Conservation (phyloP, 2,113 vertebrate genomes). For the Neogobius melanostomus region DNA sequence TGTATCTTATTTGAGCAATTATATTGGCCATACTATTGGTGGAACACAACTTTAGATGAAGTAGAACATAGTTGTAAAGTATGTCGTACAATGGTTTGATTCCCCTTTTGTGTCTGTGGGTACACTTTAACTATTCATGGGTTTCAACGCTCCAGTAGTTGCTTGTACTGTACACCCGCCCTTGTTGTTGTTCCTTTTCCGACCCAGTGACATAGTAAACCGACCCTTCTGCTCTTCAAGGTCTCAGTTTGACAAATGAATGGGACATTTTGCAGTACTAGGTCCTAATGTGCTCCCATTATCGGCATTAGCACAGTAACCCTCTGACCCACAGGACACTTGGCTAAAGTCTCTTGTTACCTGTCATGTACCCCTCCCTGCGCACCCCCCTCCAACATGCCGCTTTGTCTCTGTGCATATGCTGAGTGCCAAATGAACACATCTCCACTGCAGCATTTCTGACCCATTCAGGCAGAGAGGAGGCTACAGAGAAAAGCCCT, state of each 20-base stretch:
- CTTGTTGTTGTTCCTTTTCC: constrained; percentile 29
- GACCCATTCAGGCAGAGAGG: constrained; percentile 64
- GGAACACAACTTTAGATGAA: too few species aligned
- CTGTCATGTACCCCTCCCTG: neutral
- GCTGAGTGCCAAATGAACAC: constrained; percentile 37
- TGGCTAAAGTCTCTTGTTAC: constrained; percentile 30
- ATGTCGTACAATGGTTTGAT: neutral
- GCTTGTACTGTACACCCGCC: neutral
- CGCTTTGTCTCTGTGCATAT: constrained; percentile 18
- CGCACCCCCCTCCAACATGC: constrained; percentile 5
- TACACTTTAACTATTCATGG: too few species aligned
- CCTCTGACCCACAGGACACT: constrained; percentile 13
- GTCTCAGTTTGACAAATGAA: neutral
- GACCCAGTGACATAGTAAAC: constrained; percentile 59
- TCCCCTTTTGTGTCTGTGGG: neutral
- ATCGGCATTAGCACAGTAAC: constrained; percentile 3
- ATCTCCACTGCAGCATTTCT: constrained; percentile 55
- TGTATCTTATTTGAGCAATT: too few species aligned
- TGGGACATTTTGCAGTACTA: neutral
- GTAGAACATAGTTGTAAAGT: neutral
- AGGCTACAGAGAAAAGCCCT: constrained; percentile 47
- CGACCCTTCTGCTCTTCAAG: constrained; percentile 37
- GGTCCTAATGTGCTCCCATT: constrained; percentile 4
- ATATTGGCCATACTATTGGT: too few species aligned
- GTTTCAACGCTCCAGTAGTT: too few species aligned